Evolutionary conservation across 2,797 vertebrate genomes (phyloP).

Genomic region (Eulemur albifrons): DNA sequence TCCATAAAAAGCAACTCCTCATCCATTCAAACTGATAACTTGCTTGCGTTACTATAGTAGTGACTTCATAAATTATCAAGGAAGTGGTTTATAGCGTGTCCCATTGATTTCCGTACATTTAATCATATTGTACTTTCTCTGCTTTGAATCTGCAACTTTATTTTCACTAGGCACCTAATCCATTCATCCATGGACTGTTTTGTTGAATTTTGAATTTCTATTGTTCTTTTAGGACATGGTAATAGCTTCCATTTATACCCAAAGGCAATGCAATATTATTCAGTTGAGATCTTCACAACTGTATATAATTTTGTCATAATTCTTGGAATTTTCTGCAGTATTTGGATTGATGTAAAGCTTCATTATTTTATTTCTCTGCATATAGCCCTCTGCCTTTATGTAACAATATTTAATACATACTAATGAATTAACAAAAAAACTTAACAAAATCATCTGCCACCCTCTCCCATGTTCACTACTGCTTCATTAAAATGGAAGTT

Average conservation of each 20-base stretch:
- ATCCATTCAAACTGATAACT: neutral
- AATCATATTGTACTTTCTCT: neutral
- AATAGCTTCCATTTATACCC: neutral
- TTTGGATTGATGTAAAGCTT: neutral
- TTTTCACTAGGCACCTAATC: neutral
- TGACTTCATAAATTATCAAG: neutral
- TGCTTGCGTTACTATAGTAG: neutral
- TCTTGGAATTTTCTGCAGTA: neutral
- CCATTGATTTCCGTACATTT: neutral
- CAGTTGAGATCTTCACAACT: neutral
- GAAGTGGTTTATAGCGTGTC: neutral
- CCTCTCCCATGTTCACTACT: neutral
- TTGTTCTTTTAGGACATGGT: neutral
- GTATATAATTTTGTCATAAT: neutral
- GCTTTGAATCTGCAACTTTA: neutral
- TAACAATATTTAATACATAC: neutral
- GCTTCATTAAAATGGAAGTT: neutral
- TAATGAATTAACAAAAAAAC: neutral
- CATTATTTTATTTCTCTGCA: neutral
- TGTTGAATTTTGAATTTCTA: neutral
- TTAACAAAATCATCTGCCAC: neutral
- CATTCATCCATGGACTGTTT: neutral
- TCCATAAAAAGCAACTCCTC: neutral
- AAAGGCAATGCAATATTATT: neutral
- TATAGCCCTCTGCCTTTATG: neutral